Percentiles rank a stretch among this genome's conserved stretches.
phyloP scores from a whole-genome alignment of 2,888 invertebrate species.

The Odontothrips loti region DNA sequence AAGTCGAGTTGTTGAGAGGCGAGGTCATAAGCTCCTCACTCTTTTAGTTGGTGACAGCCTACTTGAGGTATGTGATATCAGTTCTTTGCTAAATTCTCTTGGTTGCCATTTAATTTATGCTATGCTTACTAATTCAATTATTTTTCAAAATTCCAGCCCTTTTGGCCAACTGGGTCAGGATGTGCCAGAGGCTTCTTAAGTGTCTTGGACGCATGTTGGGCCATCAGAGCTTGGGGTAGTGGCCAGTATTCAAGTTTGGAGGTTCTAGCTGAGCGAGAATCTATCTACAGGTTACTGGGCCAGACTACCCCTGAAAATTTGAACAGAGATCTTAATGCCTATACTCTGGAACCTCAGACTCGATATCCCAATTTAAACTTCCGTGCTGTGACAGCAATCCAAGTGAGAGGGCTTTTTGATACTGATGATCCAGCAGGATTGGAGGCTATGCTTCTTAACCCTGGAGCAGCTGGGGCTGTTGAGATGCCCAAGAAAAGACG shows the following conservation, averaged over 20 bases:
- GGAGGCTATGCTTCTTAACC: constrained; percentile 50
- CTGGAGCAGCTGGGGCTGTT: constrained; percentile 46
- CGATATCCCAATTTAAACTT: constrained; percentile 45
- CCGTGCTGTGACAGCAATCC: constrained; percentile 67
- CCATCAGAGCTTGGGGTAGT: constrained; percentile 75
- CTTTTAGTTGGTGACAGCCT: constrained; percentile 94
- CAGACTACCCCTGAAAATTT: constrained; percentile 97
- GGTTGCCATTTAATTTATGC: not conserved
- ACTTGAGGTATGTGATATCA: constrained; percentile 62
- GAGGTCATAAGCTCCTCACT: constrained; percentile 77
- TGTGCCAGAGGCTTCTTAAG: constrained; percentile 96
- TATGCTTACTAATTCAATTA: not conserved
- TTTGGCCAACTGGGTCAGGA: constrained; percentile 99
- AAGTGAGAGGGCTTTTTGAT: constrained; percentile 67
- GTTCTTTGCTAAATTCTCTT: not conserved
- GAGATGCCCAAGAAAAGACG: constrained; percentile 65
- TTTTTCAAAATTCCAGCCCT: constrained; percentile 57
- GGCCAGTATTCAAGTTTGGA: constrained; percentile 50
- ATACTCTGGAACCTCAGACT: constrained; percentile 81
- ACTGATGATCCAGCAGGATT: constrained; percentile 63
- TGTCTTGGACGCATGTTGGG: constrained; percentile 94
- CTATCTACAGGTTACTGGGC: constrained; percentile 79
- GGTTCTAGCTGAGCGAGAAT: constrained; percentile 91
- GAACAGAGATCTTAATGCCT: constrained; percentile 80
- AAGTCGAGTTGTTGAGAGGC: constrained; percentile 70